Evolutionary conservation across 2,113 vertebrate genomes (phyloP).

Genomic region (Rutilus rutilus): DNA sequence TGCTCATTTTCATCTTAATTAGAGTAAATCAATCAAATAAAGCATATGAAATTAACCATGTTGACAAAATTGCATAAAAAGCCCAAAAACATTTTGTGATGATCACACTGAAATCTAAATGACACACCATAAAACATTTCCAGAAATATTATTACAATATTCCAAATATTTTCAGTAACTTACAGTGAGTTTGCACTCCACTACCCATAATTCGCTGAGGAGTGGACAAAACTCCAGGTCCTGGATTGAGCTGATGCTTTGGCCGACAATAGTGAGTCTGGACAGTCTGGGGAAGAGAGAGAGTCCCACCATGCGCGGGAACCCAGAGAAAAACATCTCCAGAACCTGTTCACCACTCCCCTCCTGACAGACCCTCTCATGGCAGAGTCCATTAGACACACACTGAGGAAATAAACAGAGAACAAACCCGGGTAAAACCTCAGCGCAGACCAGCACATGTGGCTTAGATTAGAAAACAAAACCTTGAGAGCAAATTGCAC

Average conservation of each 20-base stretch:
- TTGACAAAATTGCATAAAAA: background rate
- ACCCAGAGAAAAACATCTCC: conserved; percentile 86
- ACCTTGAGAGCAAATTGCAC: background rate
- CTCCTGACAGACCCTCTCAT: conserved; percentile 77
- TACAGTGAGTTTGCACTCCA: conserved; percentile 80
- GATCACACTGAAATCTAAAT: background rate
- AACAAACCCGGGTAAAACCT: background rate
- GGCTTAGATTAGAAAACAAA: background rate
- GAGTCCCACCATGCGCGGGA: conserved; percentile 78
- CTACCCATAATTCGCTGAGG: conserved; percentile 84
- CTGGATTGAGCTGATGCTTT: conserved; percentile 78
- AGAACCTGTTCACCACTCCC: conserved; percentile 70
- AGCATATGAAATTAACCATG: background rate
- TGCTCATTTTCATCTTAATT: background rate
- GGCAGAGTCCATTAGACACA: conserved; percentile 76
- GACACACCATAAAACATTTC: background rate
- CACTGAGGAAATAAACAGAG: conserved; percentile 71
- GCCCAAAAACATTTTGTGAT: background rate
- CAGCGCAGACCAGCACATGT: background rate
- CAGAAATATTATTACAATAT: background rate
- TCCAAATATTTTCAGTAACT: conserved; percentile 57
- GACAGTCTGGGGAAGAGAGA: conserved; percentile 78
- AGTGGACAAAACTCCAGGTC: conserved; percentile 74
- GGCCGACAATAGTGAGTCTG: conserved; percentile 79
- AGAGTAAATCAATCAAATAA: background rate